These are phyloP conservation scores for Apogon hyalosoma DNA, from an alignment of 2,797 vertebrate species.

Conservation along the genomic window DNA sequence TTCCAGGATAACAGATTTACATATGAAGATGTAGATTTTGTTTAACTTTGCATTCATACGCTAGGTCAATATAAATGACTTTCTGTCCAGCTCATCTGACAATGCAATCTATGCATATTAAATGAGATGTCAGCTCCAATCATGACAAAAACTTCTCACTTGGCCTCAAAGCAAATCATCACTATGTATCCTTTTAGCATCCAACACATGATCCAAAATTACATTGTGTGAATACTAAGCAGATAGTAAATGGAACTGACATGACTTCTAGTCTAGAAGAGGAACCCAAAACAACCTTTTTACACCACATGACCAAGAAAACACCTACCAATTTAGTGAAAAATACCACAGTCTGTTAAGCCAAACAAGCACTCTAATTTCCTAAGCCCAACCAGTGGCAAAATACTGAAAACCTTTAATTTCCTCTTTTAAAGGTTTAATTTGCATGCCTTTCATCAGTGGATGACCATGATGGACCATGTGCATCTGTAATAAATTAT, in stretches of 20 bases:
- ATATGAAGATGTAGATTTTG: background rate
- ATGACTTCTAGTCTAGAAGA: slow-evolving; percentile 7
- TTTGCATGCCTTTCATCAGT: slow-evolving; percentile 52
- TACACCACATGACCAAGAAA: background rate
- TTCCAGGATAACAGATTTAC: too few species aligned
- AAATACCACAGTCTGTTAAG: slow-evolving; percentile 4
- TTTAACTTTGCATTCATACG: too few species aligned
- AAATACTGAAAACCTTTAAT: slow-evolving; percentile 31
- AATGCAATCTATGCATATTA: slow-evolving; percentile 25
- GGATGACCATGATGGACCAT: slow-evolving; percentile 23
- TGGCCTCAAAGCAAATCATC: slow-evolving; percentile 25
- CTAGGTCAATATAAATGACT: too few species aligned
- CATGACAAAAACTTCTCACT: slow-evolving; percentile 27
- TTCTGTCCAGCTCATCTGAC: too few species aligned
- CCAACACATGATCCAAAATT: slow-evolving; percentile 25
- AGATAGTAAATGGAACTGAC: slow-evolving; percentile 33
- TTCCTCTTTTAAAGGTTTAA: slow-evolving; percentile 32
- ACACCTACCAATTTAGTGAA: slow-evolving; percentile 31
- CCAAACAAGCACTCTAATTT: slow-evolving; percentile 2
- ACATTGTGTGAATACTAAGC: slow-evolving; percentile 8
- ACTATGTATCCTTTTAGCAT: slow-evolving; percentile 11
- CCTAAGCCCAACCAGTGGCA: background rate
- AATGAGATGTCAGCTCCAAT: slow-evolving; percentile 36
- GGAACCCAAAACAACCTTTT: background rate
- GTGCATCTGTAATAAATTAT: slow-evolving; percentile 33